These are phyloP conservation scores for Vulpes ferrilata DNA, from an alignment of 2,113 vertebrate species.

Conservation along the genomic window DNA sequence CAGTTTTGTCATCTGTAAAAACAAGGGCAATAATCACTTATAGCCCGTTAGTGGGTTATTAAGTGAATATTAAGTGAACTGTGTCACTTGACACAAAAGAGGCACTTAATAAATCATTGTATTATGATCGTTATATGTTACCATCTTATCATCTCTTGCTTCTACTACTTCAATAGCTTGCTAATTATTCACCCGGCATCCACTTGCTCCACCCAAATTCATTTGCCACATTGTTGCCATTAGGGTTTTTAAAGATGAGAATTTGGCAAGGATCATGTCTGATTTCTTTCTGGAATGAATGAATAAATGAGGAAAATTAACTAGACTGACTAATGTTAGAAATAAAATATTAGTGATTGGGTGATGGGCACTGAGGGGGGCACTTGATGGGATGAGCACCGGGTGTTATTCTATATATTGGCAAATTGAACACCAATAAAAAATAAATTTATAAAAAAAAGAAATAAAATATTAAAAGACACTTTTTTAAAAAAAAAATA, in stretches of 20 bases:
- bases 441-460: not conserved
- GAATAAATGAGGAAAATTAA: not conserved
- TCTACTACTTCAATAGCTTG: not conserved
- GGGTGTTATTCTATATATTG: too few species aligned
- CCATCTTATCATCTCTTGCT: not conserved
- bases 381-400: too few species aligned
- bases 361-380: too few species aligned
- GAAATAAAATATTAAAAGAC: not conserved
- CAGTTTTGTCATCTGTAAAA: slow-evolving; percentile 54
- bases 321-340: not conserved
- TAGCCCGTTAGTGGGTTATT: not conserved
- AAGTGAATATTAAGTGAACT: not conserved
- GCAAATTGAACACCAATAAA: too few species aligned
- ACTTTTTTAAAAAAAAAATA: not conserved
- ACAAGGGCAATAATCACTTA: slow-evolving; percentile 5
- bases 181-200: not conserved
- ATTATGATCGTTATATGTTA: not conserved
- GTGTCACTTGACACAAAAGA: not conserved
- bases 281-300: slow-evolving; percentile 45
- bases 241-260: not conserved
- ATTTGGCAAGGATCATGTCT: not conserved
- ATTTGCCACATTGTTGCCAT: not conserved
- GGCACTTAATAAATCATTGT: not conserved
- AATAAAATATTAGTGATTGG: not conserved
- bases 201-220: not conserved